phyloP scores from a whole-genome alignment of 2,888 invertebrate species.

The Operophtera brumata region DNA sequence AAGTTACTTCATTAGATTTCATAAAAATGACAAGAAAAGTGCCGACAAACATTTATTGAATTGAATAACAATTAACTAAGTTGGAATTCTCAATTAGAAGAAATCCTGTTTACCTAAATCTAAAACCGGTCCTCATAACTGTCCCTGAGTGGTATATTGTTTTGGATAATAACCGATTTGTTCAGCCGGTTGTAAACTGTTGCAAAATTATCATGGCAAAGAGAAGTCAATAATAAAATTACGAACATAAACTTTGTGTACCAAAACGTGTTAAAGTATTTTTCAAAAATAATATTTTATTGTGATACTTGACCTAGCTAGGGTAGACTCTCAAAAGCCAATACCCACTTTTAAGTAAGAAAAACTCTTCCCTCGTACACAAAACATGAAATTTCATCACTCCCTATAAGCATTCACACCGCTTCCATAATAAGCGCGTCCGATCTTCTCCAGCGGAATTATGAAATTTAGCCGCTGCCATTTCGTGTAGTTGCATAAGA shows the following conservation, averaged over 20 bases:
- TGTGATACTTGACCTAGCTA: too few species aligned
- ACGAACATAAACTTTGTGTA: neutral
- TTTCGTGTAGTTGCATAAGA: constrained; percentile 71
- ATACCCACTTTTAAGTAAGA: constrained; percentile 5
- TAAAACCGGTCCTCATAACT: neutral
- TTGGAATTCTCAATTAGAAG: constrained; percentile 22
- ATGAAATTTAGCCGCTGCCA: constrained; percentile 79
- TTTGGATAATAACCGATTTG: constrained; percentile 44
- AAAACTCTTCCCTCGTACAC: constrained; percentile 47
- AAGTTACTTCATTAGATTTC: constrained; percentile 68
- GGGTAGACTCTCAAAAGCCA: too few species aligned
- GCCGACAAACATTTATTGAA: neutral
- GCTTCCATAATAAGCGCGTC: constrained; percentile 63
- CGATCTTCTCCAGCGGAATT: constrained; percentile 73
- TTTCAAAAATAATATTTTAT: too few species aligned
- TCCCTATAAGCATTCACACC: too few species aligned
- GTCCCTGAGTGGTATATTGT: constrained; percentile 26
- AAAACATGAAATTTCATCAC: constrained; percentile 56
- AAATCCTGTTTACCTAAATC: neutral
- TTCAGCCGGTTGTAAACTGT: constrained; percentile 9
- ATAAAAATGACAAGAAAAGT: neutral
- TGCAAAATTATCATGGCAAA: neutral
- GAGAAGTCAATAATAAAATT: neutral
- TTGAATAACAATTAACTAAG: constrained; percentile 1
- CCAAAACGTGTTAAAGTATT: too few species aligned